Conservation (phyloP, 1,140 invertebrate species). For the Drosophila mayri region DNA sequence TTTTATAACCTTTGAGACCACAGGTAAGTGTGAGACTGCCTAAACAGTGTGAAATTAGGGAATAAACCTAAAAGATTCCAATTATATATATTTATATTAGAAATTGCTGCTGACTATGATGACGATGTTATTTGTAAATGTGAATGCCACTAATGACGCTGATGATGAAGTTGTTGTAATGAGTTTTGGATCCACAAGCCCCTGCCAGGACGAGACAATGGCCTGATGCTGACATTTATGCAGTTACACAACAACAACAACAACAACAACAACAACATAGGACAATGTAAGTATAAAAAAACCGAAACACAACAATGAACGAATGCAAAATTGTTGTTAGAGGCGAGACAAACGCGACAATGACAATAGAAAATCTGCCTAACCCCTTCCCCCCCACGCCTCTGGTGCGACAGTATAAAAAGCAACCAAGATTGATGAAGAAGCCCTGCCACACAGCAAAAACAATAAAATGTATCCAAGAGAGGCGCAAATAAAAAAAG, state of each 20-base stretch:
- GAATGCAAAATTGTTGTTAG: constrained; percentile 43
- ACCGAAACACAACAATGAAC: constrained; percentile 54
- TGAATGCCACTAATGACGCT: constrained; percentile 9
- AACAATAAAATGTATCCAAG: constrained; percentile 73
- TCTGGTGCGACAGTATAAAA: constrained; percentile 54
- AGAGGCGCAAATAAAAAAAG: constrained; percentile 21
- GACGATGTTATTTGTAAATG: neutral
- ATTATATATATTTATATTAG: too few relatives aligned
- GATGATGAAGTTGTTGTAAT: constrained; percentile 43
- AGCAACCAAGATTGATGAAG: constrained; percentile 79
- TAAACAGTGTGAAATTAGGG: too few relatives aligned
- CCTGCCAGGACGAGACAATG: constrained; percentile 42
- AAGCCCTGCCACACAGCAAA: constrained; percentile 49
- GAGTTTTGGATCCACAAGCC: constrained; percentile 34
- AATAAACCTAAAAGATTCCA: too few relatives aligned
- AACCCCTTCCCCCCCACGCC: constrained; percentile 3
- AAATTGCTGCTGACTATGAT: neutral
- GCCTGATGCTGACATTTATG: constrained; percentile 80
- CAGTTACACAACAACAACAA: constrained; percentile 68
- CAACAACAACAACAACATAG: constrained; percentile 37
- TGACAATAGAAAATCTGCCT: constrained; percentile 53
- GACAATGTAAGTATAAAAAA: constrained; percentile 24
- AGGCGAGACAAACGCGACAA: constrained; percentile 56
- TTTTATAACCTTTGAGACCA: too few relatives aligned
- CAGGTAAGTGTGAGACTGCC: too few relatives aligned